Evolutionary conservation across 2,888 invertebrate species (phyloP).

Genomic region (Mesoligia furuncula): DNA sequence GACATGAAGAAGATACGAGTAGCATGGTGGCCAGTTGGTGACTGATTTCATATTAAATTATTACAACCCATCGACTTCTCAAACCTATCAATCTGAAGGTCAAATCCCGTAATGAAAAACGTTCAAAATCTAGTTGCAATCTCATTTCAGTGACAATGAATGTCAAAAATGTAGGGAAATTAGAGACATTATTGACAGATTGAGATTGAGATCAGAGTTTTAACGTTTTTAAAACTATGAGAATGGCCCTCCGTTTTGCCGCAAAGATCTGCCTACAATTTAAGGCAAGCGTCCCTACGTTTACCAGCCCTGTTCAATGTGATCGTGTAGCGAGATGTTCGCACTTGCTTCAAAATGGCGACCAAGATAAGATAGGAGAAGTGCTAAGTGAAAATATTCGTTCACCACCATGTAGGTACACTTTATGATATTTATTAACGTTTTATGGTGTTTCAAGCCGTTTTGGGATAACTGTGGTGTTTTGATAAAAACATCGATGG

Average conservation of each 20-base stretch:
- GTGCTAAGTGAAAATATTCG: slow-evolving; percentile 71
- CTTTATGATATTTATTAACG: slow-evolving; percentile 50
- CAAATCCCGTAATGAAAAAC: too few species aligned
- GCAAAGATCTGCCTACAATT: background rate
- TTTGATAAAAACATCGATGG: background rate
- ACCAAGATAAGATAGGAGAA: slow-evolving; percentile 70
- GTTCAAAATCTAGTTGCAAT: too few species aligned
- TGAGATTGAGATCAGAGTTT: too few species aligned
- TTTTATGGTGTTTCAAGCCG: slow-evolving; percentile 24
- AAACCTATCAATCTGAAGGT: background rate
- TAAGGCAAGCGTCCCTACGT: slow-evolving; percentile 1
- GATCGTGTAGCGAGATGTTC: slow-evolving; percentile 62
- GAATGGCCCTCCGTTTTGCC: background rate
- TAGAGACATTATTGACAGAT: too few species aligned
- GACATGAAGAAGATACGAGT: background rate
- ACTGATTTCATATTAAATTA: background rate
- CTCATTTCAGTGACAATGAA: background rate
- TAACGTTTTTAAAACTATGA: too few species aligned
- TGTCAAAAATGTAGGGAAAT: too few species aligned
- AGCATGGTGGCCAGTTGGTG: background rate
- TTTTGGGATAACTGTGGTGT: slow-evolving; percentile 14
- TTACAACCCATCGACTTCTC: background rate
- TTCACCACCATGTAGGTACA: slow-evolving; percentile 36
- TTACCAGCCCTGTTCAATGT: slow-evolving; percentile 47
- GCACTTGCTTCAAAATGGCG: slow-evolving; percentile 66